Evolutionary conservation across 2,797 vertebrate genomes (phyloP).

Genomic region (Spatula clypeata): DNA sequence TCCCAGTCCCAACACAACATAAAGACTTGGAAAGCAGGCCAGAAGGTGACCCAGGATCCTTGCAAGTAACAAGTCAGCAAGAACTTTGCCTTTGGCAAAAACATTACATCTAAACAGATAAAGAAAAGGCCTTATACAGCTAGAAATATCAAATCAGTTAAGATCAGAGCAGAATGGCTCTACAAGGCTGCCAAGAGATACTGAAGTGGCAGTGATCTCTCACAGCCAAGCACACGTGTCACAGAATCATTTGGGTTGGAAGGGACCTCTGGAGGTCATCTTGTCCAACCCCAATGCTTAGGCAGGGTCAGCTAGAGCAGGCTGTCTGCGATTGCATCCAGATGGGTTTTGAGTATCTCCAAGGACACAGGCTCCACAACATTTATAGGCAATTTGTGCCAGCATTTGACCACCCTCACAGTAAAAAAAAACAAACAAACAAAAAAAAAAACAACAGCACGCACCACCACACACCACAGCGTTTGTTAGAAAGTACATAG

Average conservation of each 20-base stretch:
- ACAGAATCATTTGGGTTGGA: not conserved
- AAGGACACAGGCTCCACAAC: not conserved
- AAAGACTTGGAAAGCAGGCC: not conserved
- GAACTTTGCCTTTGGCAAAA: not conserved
- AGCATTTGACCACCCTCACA: not conserved
- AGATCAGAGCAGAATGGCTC: not conserved
- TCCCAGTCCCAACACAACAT: not conserved
- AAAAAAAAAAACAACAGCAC: not conserved
- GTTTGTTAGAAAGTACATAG: not conserved
- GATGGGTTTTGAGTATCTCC: not conserved
- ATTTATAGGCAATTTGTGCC: not conserved
- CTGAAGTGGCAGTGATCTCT: not conserved
- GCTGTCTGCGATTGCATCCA: not conserved
- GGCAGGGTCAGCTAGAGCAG: not conserved
- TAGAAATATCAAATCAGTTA: not conserved
- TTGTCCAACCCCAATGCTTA: fast-evolving
- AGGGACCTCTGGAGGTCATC: not conserved
- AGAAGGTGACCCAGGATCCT: not conserved
- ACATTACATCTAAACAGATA: not conserved
- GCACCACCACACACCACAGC: too few species aligned
- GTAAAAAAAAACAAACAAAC: not conserved
- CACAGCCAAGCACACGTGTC: not conserved
- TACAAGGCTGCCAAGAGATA: not conserved
- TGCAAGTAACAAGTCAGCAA: not conserved
- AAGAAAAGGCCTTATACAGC: not conserved